phyloP scores from a whole-genome alignment of 2,113 vertebrate species.

The Serinus canaria region DNA sequence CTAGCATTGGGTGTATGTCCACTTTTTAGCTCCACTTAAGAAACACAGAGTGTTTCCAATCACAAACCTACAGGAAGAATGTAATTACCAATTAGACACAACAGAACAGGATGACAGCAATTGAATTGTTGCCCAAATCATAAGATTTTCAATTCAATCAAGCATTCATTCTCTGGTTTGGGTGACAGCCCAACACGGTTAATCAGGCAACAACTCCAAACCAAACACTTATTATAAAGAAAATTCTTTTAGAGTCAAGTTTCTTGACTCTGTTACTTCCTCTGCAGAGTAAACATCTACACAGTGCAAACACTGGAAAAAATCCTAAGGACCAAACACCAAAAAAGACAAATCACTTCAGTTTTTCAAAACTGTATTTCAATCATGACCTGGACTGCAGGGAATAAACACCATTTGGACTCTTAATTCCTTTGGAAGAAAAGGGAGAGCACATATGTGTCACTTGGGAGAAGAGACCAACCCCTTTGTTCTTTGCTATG shows the following conservation, averaged over 20 bases:
- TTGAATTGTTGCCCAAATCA: not conserved
- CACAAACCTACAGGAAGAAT: not conserved
- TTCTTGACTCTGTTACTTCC: not conserved
- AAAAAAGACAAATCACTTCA: not conserved
- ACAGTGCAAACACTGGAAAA: not conserved
- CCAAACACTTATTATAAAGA: not conserved
- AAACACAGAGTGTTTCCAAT: not conserved
- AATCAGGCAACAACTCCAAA: not conserved
- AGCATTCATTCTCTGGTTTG: not conserved
- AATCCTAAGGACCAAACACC: not conserved
- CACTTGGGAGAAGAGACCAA: not conserved
- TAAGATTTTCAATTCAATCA: not conserved
- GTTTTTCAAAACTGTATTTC: not conserved
- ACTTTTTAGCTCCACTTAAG: not conserved
- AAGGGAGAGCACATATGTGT: not conserved
- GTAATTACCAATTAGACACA: not conserved
- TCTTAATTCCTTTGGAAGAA: not conserved
- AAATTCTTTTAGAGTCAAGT: not conserved
- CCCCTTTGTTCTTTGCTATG: accelerated
- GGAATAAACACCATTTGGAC: not conserved
- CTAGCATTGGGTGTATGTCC: not conserved
- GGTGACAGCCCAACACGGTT: not conserved
- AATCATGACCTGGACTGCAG: not conserved
- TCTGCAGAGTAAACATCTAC: not conserved
- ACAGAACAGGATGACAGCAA: not conserved